A percentile compares a stretch with the other conserved stretches of the same genome.
Conservation (phyloP, 2,797 vertebrate species). For the Chloroceryle amazona region DNA sequence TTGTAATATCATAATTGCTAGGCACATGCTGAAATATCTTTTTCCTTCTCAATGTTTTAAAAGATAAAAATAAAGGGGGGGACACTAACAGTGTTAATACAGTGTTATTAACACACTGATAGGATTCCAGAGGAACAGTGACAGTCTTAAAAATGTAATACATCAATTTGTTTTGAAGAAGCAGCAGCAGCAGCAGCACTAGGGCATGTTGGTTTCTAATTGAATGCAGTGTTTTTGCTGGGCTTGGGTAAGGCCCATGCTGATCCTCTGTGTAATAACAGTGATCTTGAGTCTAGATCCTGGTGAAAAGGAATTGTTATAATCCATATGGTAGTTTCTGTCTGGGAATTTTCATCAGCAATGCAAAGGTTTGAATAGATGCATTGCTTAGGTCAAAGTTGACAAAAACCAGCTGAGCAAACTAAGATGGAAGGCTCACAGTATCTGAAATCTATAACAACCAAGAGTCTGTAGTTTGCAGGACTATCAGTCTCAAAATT, state of each 20-base stretch:
- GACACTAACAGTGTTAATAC: neutral
- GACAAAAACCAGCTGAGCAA: neutral
- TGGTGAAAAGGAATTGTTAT: neutral
- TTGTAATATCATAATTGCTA: neutral
- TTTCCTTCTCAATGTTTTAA: neutral
- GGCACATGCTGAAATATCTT: neutral
- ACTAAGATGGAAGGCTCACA: neutral
- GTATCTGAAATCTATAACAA: neutral
- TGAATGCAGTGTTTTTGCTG: neutral
- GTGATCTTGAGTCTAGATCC: neutral
- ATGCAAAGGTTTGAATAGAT: neutral
- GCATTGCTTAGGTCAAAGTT: neutral
- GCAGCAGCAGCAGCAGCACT: neutral
- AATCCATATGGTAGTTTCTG: neutral
- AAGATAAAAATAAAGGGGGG: rapidly evolving
- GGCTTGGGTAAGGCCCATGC: neutral
- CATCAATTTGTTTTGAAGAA: neutral
- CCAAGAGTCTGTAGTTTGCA: neutral
- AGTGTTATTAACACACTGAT: neutral
- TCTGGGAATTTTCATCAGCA: neutral
- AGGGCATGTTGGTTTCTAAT: neutral
- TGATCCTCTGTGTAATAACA: neutral
- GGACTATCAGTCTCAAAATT: neutral
- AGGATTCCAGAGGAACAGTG: neutral
- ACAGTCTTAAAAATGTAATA: neutral